Evolutionary conservation across 2,888 invertebrate species (phyloP).

Genomic region (Bombylius discolor): DNA sequence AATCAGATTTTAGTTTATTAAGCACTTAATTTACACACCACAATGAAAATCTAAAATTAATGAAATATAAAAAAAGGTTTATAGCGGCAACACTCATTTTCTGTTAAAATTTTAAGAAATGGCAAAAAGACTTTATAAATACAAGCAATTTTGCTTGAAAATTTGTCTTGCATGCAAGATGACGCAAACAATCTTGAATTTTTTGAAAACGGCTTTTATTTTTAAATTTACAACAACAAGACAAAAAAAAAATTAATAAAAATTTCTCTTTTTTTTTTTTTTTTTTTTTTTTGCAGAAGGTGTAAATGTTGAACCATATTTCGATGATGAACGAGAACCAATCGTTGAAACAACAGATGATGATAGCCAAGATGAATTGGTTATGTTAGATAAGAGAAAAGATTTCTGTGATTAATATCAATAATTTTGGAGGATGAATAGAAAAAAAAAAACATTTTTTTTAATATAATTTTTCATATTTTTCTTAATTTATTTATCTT

Average conservation of each 20-base stretch:
- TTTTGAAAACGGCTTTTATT: neutral
- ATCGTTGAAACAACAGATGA: conserved; percentile 44
- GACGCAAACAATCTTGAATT: neutral
- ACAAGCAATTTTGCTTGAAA: no score
- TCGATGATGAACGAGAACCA: conserved; percentile 53
- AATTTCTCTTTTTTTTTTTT: no score
- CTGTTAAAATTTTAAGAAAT: no score
- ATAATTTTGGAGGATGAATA: neutral
- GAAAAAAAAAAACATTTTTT: no score
- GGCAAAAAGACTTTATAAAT: no score
- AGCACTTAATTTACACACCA: no score
- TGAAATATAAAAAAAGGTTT: no score
- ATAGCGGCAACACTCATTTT: no score
- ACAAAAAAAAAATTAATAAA: no score
- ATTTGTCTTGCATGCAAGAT: no score
- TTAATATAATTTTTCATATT: neutral
- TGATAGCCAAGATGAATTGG: conserved; percentile 31
- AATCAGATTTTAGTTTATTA: neutral
- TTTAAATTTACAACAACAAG: neutral
- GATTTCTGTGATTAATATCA: neutral
- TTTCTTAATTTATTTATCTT: neutral
- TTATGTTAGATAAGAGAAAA: conserved; percentile 1
- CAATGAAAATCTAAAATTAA: no score
- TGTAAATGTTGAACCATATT: conserved; percentile 45
- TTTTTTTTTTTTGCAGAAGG: conserved; percentile 21